phyloP scores from a whole-genome alignment of 2,113 vertebrate genomes.

The Rhinoptilus africanus region DNA sequence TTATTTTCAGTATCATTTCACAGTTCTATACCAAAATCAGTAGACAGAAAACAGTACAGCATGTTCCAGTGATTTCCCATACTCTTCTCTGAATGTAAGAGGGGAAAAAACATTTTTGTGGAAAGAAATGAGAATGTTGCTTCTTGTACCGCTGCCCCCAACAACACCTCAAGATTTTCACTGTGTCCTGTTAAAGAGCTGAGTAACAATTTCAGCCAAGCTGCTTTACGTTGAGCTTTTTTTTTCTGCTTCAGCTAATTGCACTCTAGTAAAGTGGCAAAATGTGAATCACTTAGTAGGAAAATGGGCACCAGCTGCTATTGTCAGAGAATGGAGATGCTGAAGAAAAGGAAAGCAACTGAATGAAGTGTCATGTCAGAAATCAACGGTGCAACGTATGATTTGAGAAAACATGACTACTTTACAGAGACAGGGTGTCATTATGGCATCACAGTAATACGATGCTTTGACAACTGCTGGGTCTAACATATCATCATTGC shows the following conservation, averaged over 20 bases:
- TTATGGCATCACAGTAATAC: slow-evolving; percentile 91
- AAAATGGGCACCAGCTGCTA: slow-evolving; percentile 82
- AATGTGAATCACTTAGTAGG: slow-evolving; percentile 77
- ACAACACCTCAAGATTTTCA: slow-evolving; percentile 19
- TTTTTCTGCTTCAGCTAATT: slow-evolving; percentile 76
- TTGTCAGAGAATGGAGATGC: slow-evolving; percentile 72
- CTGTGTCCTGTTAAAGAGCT: neutral
- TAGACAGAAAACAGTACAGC: neutral
- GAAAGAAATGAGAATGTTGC: neutral
- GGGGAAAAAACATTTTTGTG: neutral
- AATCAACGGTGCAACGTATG: slow-evolving; percentile 86
- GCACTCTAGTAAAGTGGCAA: slow-evolving; percentile 76
- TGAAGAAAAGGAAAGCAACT: slow-evolving; percentile 69
- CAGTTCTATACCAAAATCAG: neutral
- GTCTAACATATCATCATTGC: slow-evolving; percentile 96
- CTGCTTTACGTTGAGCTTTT: slow-evolving; percentile 45
- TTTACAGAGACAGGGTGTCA: slow-evolving; percentile 94
- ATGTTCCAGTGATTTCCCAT: neutral
- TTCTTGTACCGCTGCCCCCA: neutral
- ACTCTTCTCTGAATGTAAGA: neutral
- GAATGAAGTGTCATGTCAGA: slow-evolving; percentile 85
- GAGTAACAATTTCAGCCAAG: slow-evolving; percentile 55
- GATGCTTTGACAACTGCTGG: slow-evolving; percentile 90
- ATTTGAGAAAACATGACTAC: slow-evolving; percentile 86
- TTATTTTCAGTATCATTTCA: neutral